Percentiles rank a stretch among this genome's conserved stretches.
Conservation (phyloP, 1,140 invertebrate species). For the Brachionus plicatilis region DNA sequence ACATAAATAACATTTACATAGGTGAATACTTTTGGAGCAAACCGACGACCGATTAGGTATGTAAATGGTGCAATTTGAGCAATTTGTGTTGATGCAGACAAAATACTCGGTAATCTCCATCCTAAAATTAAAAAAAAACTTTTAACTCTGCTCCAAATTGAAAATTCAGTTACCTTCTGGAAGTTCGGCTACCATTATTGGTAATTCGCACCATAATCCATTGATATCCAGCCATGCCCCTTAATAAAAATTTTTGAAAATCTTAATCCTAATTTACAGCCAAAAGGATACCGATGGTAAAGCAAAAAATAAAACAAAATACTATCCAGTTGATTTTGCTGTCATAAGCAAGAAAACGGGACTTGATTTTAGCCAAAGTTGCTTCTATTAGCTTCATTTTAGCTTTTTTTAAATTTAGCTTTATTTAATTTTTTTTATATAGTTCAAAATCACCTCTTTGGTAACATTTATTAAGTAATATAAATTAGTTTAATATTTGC, state of each 20-base stretch:
- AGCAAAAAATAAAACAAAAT: slow-evolving; percentile 35
- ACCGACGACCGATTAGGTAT: slow-evolving; percentile 61
- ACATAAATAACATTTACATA: slow-evolving; percentile 63
- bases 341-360: not conserved
- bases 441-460: not conserved
- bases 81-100: slow-evolving; percentile 73
- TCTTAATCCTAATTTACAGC: not conserved
- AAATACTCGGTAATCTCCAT: slow-evolving; percentile 78
- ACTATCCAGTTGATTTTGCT: slow-evolving; percentile 14
- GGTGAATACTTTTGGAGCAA: slow-evolving; percentile 50
- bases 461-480: not conserved
- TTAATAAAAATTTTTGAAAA: not conserved
- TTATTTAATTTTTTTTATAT: not conserved
- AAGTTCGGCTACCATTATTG: slow-evolving; percentile 67
- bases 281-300: slow-evolving; percentile 2
- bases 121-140: slow-evolving; percentile 61
- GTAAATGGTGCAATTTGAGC: slow-evolving; percentile 76
- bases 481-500: not conserved
- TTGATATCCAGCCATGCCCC: slow-evolving; percentile 36
- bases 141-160: not conserved
- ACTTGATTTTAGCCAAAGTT: not conserved
- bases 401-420: not conserved
- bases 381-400: not conserved
- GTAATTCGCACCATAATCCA: slow-evolving; percentile 75
- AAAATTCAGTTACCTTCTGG: not conserved